Base-by-base conservation (phyloP, 2,797 vertebrate species). In the Gallinago solitaria region DNA sequence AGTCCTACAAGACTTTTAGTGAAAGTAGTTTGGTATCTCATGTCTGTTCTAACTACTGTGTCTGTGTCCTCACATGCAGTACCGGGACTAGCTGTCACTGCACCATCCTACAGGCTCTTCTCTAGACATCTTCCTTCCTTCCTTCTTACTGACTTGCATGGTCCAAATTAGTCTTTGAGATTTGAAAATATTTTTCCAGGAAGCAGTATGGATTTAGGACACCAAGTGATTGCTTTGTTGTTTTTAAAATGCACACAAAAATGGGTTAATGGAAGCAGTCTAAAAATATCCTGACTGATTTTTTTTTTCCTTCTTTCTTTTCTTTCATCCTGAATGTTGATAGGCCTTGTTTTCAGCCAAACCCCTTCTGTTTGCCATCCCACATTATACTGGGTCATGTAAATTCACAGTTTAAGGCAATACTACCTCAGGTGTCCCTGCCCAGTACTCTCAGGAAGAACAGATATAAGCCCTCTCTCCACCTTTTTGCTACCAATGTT, bases 211-310 rank as follows among this genome's bases (percentile, higher is more conserved):
- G 41, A 91, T 95, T 91, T 88, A 79, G 82, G 70, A 79, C 50
- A 51, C 32, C 47, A 32, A 33, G 21, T 27, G 50, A 76, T 75
- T 59, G 15, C 41, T 83, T 43, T 74, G 61, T 76, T 90, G 30
- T 85, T 94, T 92, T 83, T 37, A 27, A 88, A 78, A 70, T 20
- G 24, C 24, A n/a, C 23, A 32, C 47, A 77, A 70, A 96, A 90
- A 73, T 61, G 61, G 33, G 75, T 91, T 95, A 89, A 85, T 71
- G 41, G 57, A 86, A 92, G 30, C 51, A 88, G 47, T 70, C 65
- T 85, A 87, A 96, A 95, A 96, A 94, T 89, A 93, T 4, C 39
- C 19, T 18, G 21, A 33, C 13, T 82, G 43, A 14, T 79, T 69
- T 56, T 35, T 39, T 43, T 35, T 6, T 13, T 4, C 9, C 20